Conservation (phyloP, 1,140 invertebrate species). For the Panulirus ornatus region DNA sequence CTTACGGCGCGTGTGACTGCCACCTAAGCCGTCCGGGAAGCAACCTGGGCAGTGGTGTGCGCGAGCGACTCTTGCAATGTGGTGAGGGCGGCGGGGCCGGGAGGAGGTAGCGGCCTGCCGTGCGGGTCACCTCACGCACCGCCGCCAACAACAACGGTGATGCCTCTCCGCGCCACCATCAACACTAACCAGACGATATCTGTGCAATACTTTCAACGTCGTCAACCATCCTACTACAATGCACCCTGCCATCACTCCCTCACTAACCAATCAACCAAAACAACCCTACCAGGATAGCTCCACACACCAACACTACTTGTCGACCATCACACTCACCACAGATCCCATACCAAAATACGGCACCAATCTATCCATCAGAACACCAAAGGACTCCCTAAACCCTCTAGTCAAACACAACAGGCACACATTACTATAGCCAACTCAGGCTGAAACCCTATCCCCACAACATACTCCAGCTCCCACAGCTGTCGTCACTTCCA, state of each 20-base stretch:
- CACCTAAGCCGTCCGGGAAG: neutral
- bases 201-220: neutral
- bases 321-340: slow-evolving; percentile 10
- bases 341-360: neutral
- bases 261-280: slow-evolving; percentile 1
- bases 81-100: neutral
- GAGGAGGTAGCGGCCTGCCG: neutral
- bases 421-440: no score
- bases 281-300: neutral
- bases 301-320: neutral
- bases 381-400: neutral
- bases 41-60: neutral
- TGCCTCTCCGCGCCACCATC: neutral
- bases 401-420: no score
- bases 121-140: slow-evolving; percentile 30
- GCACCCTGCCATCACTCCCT: neutral
- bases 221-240: neutral
- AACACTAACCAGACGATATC: neutral
- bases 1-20: neutral
- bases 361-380: neutral
- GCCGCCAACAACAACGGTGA: slow-evolving; percentile 18
- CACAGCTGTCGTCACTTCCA: no score
- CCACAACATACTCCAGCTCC: no score
- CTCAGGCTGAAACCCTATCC: no score
- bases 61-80: no score